Percentiles rank a stretch among this genome's conserved stretches.
phyloP scores from a whole-genome alignment of 2,113 vertebrate genomes.

The Pteruthius melanotis region DNA sequence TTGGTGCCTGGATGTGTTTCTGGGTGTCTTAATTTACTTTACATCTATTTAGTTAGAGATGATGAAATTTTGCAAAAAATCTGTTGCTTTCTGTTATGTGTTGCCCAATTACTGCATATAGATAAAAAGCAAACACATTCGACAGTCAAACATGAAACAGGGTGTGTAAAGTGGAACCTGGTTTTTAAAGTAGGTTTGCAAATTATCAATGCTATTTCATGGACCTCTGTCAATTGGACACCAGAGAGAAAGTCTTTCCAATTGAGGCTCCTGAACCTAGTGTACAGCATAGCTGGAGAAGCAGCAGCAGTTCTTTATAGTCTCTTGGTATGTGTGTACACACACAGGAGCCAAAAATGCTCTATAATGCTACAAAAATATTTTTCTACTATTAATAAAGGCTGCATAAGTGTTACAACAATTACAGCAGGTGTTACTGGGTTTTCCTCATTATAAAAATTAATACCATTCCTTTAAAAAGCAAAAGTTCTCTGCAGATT shows the following conservation, averaged over 20 bases:
- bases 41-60: background rate
- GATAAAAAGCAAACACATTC: background rate
- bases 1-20: background rate
- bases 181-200: background rate
- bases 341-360: background rate
- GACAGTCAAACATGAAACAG: background rate
- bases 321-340: background rate
- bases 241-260: background rate
- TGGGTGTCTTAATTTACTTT: background rate
- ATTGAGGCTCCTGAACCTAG: background rate
- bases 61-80: background rate
- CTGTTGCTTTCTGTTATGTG: background rate
- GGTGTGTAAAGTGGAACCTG: background rate
- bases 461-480: background rate
- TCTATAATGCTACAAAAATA: background rate
- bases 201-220: background rate
- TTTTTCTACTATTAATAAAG: background rate
- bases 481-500: background rate
- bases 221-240: background rate
- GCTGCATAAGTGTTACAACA: background rate
- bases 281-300: background rate
- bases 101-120: background rate
- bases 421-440: background rate
- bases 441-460: background rate
- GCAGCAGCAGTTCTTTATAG: background rate